Conservation (phyloP, 2,888 invertebrate species). For the Auanema freiburgensis region DNA sequence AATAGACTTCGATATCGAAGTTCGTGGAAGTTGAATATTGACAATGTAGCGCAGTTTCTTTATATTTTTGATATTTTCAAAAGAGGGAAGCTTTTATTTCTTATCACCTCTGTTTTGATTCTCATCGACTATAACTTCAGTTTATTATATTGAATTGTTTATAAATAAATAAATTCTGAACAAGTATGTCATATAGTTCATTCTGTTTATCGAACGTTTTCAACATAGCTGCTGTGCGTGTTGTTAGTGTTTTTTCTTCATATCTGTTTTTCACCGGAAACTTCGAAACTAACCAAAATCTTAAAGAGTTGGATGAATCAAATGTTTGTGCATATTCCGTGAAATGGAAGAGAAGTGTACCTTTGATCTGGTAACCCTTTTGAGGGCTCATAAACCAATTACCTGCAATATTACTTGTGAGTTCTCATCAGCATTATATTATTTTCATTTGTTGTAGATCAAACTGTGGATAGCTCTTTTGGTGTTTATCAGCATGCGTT, state of each 20-base stretch:
- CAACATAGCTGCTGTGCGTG: too few relatives aligned
- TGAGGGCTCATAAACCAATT: slow-evolving; percentile 14
- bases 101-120: too few relatives aligned
- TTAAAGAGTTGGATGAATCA: not conserved
- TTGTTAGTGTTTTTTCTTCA: not conserved
- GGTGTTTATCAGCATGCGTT: slow-evolving; percentile 44
- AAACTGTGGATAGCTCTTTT: slow-evolving; percentile 35
- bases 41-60: slow-evolving; percentile 1
- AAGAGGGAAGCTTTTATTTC: not conserved
- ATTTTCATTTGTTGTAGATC: not conserved
- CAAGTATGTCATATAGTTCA: too few relatives aligned
- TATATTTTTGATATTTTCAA: not conserved
- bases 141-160: too few relatives aligned
- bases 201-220: too few relatives aligned
- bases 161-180: too few relatives aligned
- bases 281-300: not conserved
- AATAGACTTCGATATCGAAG: too few relatives aligned
- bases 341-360: slow-evolving; percentile 25
- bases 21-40: not conserved
- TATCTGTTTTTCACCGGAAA: not conserved
- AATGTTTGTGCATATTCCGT: not conserved
- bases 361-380: slow-evolving; percentile 22
- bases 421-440: slow-evolving; percentile 1
- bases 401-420: slow-evolving; percentile 12
- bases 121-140: too few relatives aligned